Base-by-base conservation (phyloP, 2,113 vertebrate genomes). In the Rattus norvegicus region DNA sequence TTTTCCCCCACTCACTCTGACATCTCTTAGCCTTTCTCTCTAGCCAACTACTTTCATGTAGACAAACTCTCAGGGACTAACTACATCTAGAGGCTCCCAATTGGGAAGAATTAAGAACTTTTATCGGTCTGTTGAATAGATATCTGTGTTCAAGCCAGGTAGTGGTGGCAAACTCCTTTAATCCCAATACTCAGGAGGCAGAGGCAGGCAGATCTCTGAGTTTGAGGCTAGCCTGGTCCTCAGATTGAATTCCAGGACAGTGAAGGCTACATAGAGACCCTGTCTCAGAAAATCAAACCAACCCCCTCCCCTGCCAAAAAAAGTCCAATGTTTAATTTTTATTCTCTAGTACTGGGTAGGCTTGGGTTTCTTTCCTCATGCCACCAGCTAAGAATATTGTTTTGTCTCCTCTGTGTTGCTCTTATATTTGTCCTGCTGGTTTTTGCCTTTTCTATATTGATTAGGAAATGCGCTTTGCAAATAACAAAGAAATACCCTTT, bases 391-490 rank as follows among this genome's bases (percentile, higher is more conserved):
- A 54, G 36, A 5, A 28, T 26, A 26, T n/a, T 36, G 26, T 63
- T 63, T 54, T 49, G 30, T 77, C 54, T 56, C 47, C 88, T 54
- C 0, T 79, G 52, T 49, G 19, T 56, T 61, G 69, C 61, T 95
- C 52, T 33, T 69, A 91, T 33, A 52, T 88, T 61, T 86, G 0
- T 91, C 33, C 30, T 36, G 39, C 61, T 95, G 88, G 84, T 95
- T 56, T 79, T n/a, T 96, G 93, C 90, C 70, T 93, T 93, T 88
- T 93, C 96, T 83, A 43, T 95, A 91, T 94, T 86, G 94, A 96
- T 96, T 91, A 91, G 54, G 91, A 49, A 89, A 91, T 73, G 89
- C 87, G 93, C 93, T 98, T 95, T 96, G 97, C 96, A 96, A 98
- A 97, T 95, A 96, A 95, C 77, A 81, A 47, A 96, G 97, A 96